Evolutionary conservation across 53 echinoderm and acorn worm species (phyloP), one percentile per base, ranked within the genome.

Genomic region (Temnopleurus reevesii): DNA sequence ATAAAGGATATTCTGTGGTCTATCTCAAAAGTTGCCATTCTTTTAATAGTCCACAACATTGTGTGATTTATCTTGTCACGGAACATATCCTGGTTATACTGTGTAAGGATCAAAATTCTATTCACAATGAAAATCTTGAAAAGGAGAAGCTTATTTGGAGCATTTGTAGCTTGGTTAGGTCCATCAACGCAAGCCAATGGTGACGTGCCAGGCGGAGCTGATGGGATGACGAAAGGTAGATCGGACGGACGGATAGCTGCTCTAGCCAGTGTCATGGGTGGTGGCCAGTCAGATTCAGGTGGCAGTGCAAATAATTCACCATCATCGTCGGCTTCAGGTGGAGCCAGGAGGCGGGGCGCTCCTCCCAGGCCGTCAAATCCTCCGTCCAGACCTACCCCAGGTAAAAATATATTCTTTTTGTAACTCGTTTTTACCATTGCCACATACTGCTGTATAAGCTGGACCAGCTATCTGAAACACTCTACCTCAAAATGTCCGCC

Each of bases 301-400:
- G 28, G 91, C 38, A 76, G 90, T 84, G 87, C 89, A 77, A 86
- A 90, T 56, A 81, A 90, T 90, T 38, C 94, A 57, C 60, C 94
- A 80, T 87, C 92, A 55, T 49, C 94, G 86, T 18, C 89, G 81
- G 12, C 36, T 26, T 36, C 28, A 21, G 88, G 77, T 17, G 66
- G 49, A 34, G 66, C 51, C 34, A 27, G 66, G 36, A 15, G 66
- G 38, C 21, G 55, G 8, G n/a, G 71, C 29, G 64, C 83, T 25
- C 89, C 91, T 15, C 60, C 63, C 76, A 90, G 94, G 27, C 76
- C 92, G 2, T 23, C 86, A 41, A 76, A 76, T 35, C 79, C 90
- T 55, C 81, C 89, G 38, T 77, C 89, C 76, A 55, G 55, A 58
- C 89, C 89, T 35, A 66, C 88, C 33, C 66, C 88, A 13, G 88